Evolutionary conservation across 2,888 invertebrate genomes (phyloP), one percentile per base, ranked within the genome.

Genomic region (Cataglyphis cursor): DNA sequence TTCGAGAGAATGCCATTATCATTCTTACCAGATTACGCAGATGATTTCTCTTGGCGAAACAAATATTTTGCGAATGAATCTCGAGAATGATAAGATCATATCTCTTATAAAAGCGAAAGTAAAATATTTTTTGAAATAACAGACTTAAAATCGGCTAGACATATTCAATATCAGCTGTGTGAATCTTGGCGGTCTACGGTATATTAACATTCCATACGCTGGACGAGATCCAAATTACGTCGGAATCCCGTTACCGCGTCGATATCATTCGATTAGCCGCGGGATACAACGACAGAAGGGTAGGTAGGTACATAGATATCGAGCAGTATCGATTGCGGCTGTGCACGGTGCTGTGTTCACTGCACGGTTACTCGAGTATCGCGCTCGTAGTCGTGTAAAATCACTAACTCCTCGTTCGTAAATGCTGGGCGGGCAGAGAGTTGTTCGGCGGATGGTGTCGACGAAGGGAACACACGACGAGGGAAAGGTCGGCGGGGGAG

Each of bases 241-340:
- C n/a, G 44, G 31, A 66, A 66, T 76, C 57, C 18, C 31, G 57
- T 66, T 65, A 65, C 12, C 38, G 54, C 28, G 54, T 76, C 41
- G 76, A 68, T 57, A 70, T 78, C 44, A 24, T 78, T 78, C 59
- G 78, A 78, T 78, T 78, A 78, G 44, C 59, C 18, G 24, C 59
- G 21, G 44, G 68, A 78, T n/a, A 44, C 78, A 70, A 35, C 31
- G 44, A 48, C 70, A 44, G 59, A 44, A 28, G 65, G 48, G 6
- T 48, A 44, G 31, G 12, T 41, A 41, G 41, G 12, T 41, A 41
- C 12, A 41, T 10, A 41, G 48, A 48, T 48, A 48, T 48, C 48
- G 48, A 18, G 24, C 38, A 12, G 15, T 44, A 57, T 78, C 70
- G 78, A 78, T 70, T 70, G 68, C 41, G 68, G 78, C 44, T 28